Percentiles rank a stretch among this genome's conserved stretches.
Conservation (phyloP, 2,797 vertebrate genomes). For the Amphiprion clarkii region DNA sequence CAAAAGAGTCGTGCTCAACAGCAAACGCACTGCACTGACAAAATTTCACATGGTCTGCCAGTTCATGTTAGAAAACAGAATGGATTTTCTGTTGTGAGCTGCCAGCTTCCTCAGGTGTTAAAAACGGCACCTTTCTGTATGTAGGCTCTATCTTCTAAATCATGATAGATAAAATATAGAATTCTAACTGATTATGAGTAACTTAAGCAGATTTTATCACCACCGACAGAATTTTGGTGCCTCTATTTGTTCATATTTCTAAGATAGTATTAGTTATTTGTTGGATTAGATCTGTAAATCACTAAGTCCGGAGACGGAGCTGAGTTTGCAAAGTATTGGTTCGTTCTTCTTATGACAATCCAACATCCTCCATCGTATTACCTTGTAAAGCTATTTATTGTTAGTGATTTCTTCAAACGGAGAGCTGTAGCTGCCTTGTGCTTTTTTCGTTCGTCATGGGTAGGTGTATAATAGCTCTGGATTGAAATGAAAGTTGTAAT, state of each 20-base stretch:
- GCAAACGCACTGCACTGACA: conserved; percentile 18
- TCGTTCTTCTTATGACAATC: neutral
- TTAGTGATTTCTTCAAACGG: neutral
- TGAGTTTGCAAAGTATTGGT: neutral
- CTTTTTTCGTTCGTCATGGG: neutral
- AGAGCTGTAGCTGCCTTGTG: neutral
- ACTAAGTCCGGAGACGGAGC: too few species aligned
- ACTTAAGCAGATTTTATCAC: too few species aligned
- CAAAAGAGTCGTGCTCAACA: conserved; percentile 25
- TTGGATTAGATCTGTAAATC: neutral
- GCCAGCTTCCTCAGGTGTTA: conserved; percentile 15
- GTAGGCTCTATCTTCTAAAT: neutral
- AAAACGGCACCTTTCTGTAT: conserved; percentile 6
- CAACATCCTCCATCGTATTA: neutral
- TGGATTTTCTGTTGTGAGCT: conserved; percentile 19
- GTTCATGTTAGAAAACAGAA: conserved; percentile 30
- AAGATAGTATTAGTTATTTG: neutral
- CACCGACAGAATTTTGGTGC: neutral
- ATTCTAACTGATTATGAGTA: too few species aligned
- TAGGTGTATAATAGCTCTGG: neutral
- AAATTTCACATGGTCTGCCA: conserved; percentile 28
- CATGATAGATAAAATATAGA: neutral
- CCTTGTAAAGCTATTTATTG: too few species aligned
- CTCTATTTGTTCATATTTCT: neutral
- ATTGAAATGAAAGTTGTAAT: conserved; percentile 1